These are phyloP conservation scores for Drosophila orosa DNA, from an alignment of 1,140 invertebrate genomes.

Conservation along the genomic window DNA sequence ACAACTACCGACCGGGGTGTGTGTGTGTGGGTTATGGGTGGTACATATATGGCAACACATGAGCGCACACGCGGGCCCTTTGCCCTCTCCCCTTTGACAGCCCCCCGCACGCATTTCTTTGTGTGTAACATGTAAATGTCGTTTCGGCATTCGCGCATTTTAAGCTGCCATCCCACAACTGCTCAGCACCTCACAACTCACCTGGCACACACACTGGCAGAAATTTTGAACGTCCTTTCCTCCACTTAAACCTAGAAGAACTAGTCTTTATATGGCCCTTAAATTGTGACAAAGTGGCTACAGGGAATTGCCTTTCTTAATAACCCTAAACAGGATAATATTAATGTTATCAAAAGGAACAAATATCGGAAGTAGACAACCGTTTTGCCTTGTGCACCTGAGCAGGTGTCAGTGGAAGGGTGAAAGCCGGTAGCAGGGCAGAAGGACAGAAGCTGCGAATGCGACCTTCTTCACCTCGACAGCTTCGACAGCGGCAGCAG, in stretches of 20 bases:
- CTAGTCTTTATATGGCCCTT: not conserved
- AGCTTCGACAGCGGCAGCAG: conserved; percentile 30
- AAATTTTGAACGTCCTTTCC: not conserved
- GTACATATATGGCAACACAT: conserved; percentile 52
- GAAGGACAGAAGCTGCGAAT: conserved; percentile 17
- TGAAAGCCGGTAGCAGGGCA: not conserved
- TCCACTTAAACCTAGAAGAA: too few relatives aligned
- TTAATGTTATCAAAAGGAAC: not conserved
- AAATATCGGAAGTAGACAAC: not conserved
- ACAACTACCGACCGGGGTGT: conserved; percentile 34
- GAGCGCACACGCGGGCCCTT: conserved; percentile 62
- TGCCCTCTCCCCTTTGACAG: conserved; percentile 5
- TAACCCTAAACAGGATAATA: not conserved
- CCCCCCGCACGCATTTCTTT: conserved; percentile 40
- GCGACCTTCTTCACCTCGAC: conserved; percentile 63
- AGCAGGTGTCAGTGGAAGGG: conserved; percentile 16
- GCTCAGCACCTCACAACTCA: conserved; percentile 22
- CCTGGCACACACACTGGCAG: conserved; percentile 1
- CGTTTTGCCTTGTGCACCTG: conserved; percentile 4
- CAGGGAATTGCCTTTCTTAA: not conserved
- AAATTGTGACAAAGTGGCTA: not conserved
- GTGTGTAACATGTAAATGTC: conserved; percentile 58
- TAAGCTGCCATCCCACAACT: conserved; percentile 42
- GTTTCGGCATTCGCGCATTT: conserved; percentile 55
- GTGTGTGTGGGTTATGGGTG: not conserved